Percentiles rank a stretch among this genome's conserved stretches.
These are phyloP conservation scores for Charadrius vociferus DNA, from an alignment of 2,113 vertebrate genomes.

Conservation along the genomic window DNA sequence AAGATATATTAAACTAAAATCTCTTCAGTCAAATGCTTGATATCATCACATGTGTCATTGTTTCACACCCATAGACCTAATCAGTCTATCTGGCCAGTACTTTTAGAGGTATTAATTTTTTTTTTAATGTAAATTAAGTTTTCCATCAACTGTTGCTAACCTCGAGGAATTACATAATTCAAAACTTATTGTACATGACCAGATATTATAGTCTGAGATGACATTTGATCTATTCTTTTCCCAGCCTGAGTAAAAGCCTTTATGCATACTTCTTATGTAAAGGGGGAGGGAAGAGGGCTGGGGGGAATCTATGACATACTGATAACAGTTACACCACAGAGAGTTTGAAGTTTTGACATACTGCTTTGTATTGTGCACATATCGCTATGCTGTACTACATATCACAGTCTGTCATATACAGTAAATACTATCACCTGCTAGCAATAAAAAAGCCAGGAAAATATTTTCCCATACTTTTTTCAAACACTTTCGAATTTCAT, in stretches of 20 bases:
- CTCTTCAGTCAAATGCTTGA: neutral
- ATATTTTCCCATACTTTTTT: neutral
- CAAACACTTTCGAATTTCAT: neutral
- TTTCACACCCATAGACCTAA: neutral
- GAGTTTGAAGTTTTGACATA: neutral
- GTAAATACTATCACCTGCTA: neutral
- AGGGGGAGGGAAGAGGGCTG: neutral
- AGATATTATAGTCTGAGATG: neutral
- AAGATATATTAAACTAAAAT: neutral
- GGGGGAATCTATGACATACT: too few relatives aligned
- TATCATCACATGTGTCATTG: neutral
- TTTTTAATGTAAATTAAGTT: neutral
- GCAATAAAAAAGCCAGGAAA: neutral
- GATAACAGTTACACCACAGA: neutral
- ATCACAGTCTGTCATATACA: neutral
- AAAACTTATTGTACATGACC: neutral
- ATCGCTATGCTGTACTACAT: accelerated
- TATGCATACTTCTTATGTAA: neutral
- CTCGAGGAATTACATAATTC: neutral
- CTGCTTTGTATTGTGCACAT: neutral
- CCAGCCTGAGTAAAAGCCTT: neutral
- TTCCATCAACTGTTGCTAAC: neutral
- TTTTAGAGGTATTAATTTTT: neutral
- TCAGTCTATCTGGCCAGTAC: neutral
- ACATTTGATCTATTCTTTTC: neutral